Conservation (phyloP, 2,797 vertebrate genomes). For the Clarias laeviceps region DNA sequence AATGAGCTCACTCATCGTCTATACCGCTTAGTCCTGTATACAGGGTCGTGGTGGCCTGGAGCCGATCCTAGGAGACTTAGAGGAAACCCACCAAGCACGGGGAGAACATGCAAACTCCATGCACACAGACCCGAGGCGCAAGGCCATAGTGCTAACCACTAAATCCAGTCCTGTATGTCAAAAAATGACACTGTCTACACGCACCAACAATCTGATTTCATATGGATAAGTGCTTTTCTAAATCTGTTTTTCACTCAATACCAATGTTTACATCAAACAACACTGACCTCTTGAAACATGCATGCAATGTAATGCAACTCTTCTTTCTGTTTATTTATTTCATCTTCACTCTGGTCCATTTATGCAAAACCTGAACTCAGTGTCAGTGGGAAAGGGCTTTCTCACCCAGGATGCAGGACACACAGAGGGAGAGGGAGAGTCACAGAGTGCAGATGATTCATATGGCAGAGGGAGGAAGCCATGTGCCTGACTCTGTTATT, state of each 20-base stretch:
- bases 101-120: too few species aligned
- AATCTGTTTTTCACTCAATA: background rate
- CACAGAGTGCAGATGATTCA: slow-evolving; percentile 54
- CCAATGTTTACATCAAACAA: background rate
- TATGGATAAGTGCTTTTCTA: background rate
- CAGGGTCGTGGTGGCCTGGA: too few species aligned
- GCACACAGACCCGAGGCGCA: too few species aligned
- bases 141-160: too few species aligned
- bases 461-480: slow-evolving; percentile 50
- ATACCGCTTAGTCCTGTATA: too few species aligned
- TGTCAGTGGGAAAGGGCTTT: slow-evolving; percentile 36
- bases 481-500: slow-evolving; percentile 67
- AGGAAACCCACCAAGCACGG: too few species aligned
- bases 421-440: slow-evolving; percentile 15
- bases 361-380: slow-evolving; percentile 37
- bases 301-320: slow-evolving; percentile 10
- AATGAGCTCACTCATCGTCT: background rate
- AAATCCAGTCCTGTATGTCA: background rate
- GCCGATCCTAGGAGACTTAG: too few species aligned
- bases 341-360: slow-evolving; percentile 35
- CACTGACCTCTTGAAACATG: background rate
- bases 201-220: background rate
- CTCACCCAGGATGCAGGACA: slow-evolving; percentile 1
- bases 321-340: slow-evolving; percentile 34
- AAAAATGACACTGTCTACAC: background rate